Conservation (phyloP, 2,113 vertebrate species). For the Colossoma macropomum region DNA sequence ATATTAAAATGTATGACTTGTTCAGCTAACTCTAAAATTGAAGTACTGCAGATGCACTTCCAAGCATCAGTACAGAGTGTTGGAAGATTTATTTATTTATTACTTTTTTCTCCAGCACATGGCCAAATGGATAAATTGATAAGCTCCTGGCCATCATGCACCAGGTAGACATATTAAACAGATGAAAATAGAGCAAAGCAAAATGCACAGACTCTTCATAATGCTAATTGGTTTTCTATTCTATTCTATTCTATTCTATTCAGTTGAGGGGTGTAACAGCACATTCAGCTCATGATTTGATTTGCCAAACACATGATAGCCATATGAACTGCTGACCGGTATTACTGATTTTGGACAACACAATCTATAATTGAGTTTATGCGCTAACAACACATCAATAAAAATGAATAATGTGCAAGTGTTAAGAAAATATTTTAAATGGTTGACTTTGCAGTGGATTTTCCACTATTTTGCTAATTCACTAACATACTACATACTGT, state of each 20-base stretch:
- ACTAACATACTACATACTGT: too few species aligned
- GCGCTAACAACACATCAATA: too few species aligned
- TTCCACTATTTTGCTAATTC: too few species aligned
- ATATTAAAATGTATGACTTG: constrained; percentile 60
- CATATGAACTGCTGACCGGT: too few species aligned
- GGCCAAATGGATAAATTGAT: constrained; percentile 32
- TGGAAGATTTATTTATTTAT: background rate
- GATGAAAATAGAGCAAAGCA: background rate
- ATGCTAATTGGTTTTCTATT: background rate
- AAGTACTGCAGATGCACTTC: constrained; percentile 30
- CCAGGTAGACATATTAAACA: background rate
- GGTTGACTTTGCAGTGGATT: too few species aligned
- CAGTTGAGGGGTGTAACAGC: too few species aligned
- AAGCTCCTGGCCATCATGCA: background rate
- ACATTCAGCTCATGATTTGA: too few species aligned
- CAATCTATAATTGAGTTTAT: too few species aligned
- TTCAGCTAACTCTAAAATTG: constrained; percentile 57
- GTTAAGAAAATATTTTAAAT: too few species aligned
- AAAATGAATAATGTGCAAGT: too few species aligned
- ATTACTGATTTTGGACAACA: too few species aligned
- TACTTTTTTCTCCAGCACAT: background rate
- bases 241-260: background rate
- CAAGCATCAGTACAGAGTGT: background rate
- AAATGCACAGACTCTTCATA: background rate
- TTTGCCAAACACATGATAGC: too few species aligned